Evolutionary conservation across 2,113 vertebrate genomes (phyloP), one percentile per base, ranked within the genome.

Genomic region (Paramormyrops kingsleyae): DNA sequence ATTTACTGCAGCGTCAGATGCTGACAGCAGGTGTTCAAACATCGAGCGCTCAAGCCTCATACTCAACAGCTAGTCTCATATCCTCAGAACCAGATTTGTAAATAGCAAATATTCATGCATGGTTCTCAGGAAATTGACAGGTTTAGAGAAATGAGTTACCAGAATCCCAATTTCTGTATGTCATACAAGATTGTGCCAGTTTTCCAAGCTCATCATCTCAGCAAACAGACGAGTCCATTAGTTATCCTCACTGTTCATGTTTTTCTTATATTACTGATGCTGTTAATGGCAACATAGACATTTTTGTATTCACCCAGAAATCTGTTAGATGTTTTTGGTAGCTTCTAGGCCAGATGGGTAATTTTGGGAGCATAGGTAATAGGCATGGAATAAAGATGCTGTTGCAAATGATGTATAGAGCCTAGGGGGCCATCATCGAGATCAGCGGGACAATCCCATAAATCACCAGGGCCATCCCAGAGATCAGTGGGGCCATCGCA

Each of bases 321-420:
- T 35, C 15, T 49, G 53, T 77, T 74, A 87, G 17, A 31, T 44
- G n/a, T 77, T 62, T 42, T 35, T 56, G 90, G 93, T 91, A 91
- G 93, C 89, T 17, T 77, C 53, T 12, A 80, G 91, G 91, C 94
- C 94, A 95, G 94, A 95, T 95, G 94, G 94, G 91, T 80, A 44
- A 49, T 85, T 17, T 47, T 6, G 42, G 44, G 21, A 46, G 92
- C 90, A 91, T 90, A 93, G 92, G 90, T 92, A 93, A 92, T 87
- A 91, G 83, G 91, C 74, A 91, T 93, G 91, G 92, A 93, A 94
- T 91, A 42, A 44, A 74, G 4, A 31, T 39, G 4, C 70, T 39
- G 0, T 6, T 77, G 13, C 12, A 77, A 31, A 77, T 17, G 31
- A 77, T 42, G 35, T 39, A 52, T 80, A n/a, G 80, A 59, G 31